Evolutionary conservation across 2,113 vertebrate species (phyloP).

Genomic region (Camelus bactrianus): DNA sequence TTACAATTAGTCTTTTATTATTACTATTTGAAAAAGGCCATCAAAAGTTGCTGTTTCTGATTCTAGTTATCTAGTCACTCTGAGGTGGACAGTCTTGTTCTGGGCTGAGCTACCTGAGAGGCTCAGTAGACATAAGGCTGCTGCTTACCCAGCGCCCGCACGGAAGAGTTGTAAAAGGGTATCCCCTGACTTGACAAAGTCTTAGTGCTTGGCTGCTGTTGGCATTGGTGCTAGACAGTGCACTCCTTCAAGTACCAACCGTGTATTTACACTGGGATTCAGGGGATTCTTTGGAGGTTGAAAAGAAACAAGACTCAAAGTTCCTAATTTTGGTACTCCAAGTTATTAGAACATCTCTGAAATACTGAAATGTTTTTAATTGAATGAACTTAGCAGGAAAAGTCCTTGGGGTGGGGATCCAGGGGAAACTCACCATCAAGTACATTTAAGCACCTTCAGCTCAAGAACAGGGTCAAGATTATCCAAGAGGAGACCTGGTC

Average conservation of each 20-base stretch:
- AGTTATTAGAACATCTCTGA: background rate
- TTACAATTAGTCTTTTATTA: conserved; percentile 16
- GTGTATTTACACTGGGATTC: background rate
- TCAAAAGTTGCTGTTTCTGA: background rate
- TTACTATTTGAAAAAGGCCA: background rate
- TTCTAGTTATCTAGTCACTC: conserved; percentile 9
- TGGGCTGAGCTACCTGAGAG: background rate
- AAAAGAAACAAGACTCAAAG: background rate
- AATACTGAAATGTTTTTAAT: background rate
- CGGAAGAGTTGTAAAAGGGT: background rate
- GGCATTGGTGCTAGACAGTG: background rate
- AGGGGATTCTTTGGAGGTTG: background rate
- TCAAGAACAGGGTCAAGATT: background rate
- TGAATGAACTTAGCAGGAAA: background rate
- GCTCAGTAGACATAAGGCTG: background rate
- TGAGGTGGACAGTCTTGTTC: background rate
- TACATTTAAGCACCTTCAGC: background rate
- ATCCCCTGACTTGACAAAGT: background rate
- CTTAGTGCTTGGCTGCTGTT: background rate
- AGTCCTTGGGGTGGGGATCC: background rate
- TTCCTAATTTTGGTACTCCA: background rate
- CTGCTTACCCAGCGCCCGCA: background rate
- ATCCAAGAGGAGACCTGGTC: background rate
- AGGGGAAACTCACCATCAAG: background rate
- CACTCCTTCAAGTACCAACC: background rate